Percentiles rank a stretch among this genome's conserved stretches.
These are phyloP conservation scores for Cybosia mesomella DNA, from an alignment of 2,888 invertebrate species.

Conservation along the genomic window DNA sequence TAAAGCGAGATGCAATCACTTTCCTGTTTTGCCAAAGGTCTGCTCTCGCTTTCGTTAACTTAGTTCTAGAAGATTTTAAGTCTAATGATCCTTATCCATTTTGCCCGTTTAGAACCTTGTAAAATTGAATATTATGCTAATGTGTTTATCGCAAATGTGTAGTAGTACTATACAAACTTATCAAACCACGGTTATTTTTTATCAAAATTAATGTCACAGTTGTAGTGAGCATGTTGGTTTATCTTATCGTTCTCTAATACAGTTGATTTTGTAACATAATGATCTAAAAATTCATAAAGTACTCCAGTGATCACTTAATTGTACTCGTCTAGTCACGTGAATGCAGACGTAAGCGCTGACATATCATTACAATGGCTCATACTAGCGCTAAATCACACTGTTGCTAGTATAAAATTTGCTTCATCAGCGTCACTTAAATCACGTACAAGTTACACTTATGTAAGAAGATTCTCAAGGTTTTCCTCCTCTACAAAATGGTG, in stretches of 20 bases:
- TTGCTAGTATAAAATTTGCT: constrained; percentile 46
- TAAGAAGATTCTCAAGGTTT: constrained; percentile 54
- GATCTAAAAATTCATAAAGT: constrained; percentile 26
- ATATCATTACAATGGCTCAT: constrained; percentile 37
- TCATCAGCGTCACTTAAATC: constrained; percentile 52
- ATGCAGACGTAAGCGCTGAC: constrained; percentile 28
- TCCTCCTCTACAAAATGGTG: constrained; percentile 47
- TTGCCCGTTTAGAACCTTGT: constrained; percentile 21
- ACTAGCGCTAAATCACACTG: constrained; percentile 28
- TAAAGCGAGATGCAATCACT: constrained; percentile 65
- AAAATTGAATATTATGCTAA: constrained; percentile 33
- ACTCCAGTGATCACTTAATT: constrained; percentile 25
- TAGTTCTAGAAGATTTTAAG: constrained; percentile 18
- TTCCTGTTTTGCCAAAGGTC: constrained; percentile 73
- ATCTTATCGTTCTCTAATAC: constrained; percentile 45
- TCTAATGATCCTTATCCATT: constrained; percentile 22
- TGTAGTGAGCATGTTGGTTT: constrained; percentile 41
- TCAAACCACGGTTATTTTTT: constrained; percentile 41
- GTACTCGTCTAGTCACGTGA: constrained; percentile 32
- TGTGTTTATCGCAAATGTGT: constrained; percentile 44
- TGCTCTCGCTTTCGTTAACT: constrained; percentile 68
- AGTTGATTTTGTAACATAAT: constrained; percentile 33
- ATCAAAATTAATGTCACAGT: constrained; percentile 45
- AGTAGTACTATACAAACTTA: constrained; percentile 42
- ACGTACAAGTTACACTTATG: constrained; percentile 40